Conservation (phyloP, 1,140 invertebrate species). For the Hylyphantes graminicola region DNA sequence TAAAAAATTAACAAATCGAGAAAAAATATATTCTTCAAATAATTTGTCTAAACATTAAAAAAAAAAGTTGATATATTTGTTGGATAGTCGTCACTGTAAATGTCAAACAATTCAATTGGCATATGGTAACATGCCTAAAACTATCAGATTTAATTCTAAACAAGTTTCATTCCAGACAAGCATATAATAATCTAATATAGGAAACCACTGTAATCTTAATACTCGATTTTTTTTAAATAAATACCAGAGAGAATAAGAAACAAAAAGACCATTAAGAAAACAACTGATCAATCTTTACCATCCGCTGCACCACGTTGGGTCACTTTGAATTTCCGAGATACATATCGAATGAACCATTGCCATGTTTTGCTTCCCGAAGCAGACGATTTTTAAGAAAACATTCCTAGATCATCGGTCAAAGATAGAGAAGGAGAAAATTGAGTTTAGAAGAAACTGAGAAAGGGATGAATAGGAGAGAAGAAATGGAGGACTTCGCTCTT, state of each 20-base stretch:
- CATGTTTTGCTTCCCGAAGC: background rate
- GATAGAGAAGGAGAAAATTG: too few relatives aligned
- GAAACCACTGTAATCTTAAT: background rate
- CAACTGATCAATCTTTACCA: constrained; percentile 1
- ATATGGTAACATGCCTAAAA: background rate
- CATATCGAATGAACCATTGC: background rate
- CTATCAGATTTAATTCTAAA: background rate
- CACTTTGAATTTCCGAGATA: background rate
- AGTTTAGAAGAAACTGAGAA: background rate
- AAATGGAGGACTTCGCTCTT: background rate
- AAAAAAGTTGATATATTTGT: too few relatives aligned
- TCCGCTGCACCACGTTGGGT: constrained; percentile 17
- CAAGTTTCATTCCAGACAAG: background rate
- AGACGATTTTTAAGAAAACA: background rate
- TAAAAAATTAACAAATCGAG: too few relatives aligned
- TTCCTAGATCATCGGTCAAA: too few relatives aligned
- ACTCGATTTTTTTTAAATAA: background rate
- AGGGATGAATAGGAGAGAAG: background rate
- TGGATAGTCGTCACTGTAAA: background rate
- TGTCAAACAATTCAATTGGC: background rate
- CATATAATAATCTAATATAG: background rate
- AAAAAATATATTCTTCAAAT: too few relatives aligned
- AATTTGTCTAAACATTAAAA: too few relatives aligned
- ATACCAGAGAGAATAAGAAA: background rate
- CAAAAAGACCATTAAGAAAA: background rate